Conservation (phyloP, 2,113 vertebrate genomes). For the Pampusana beccarii region DNA sequence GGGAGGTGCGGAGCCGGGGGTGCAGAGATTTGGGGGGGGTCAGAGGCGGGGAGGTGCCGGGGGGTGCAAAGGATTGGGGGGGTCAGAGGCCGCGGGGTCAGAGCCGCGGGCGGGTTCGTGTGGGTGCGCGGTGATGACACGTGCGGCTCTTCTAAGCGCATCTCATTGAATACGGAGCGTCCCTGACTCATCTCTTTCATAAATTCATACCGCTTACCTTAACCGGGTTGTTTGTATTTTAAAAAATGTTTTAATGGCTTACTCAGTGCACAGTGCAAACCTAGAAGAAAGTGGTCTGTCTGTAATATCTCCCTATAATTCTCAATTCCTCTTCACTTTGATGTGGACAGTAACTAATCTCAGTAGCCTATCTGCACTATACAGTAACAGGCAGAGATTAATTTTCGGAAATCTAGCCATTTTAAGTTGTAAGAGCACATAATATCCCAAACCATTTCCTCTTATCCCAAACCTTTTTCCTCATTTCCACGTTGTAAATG, state of each 20-base stretch:
- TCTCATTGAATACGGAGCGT: fast-evolving
- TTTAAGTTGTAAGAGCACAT: not conserved
- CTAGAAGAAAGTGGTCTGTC: not conserved
- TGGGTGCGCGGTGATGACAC: too few relatives aligned
- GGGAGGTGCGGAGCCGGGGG: too few relatives aligned
- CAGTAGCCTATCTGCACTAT: not conserved
- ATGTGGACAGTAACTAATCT: not conserved
- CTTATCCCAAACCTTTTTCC: not conserved
- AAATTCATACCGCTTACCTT: fast-evolving
- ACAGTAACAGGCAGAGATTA: not conserved
- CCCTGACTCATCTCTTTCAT: fast-evolving
- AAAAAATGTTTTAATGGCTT: not conserved
- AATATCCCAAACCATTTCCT: not conserved
- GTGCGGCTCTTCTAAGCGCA: fast-evolving
- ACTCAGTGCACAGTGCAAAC: fast-evolving
- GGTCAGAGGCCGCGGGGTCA: too few relatives aligned
- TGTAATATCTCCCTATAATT: not conserved
- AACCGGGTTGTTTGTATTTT: not conserved
- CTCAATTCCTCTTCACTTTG: not conserved
- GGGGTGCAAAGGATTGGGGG: too few relatives aligned
- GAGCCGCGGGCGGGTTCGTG: too few relatives aligned
- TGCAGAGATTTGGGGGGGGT: too few relatives aligned
- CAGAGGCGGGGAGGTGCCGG: too few relatives aligned
- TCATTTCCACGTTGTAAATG: not conserved
- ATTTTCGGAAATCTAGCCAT: not conserved